Evolutionary conservation across 2,113 vertebrate genomes (phyloP).

Genomic region (Dasyprocta punctata): DNA sequence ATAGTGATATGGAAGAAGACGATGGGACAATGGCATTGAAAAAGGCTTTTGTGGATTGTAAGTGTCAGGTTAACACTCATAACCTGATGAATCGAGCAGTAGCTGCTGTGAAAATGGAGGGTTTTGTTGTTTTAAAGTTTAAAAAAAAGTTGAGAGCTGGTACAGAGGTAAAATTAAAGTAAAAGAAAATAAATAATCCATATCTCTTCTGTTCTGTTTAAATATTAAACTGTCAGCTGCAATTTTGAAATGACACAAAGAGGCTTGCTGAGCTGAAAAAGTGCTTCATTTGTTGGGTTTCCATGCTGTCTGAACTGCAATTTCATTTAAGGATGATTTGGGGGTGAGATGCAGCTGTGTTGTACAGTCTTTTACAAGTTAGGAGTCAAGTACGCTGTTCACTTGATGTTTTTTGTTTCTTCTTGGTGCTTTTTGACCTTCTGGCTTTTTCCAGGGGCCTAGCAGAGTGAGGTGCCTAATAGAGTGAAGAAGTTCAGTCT

Average conservation of each 20-base stretch:
- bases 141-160: slow-evolving; percentile 81
- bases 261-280: slow-evolving; percentile 67
- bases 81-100: slow-evolving; percentile 84
- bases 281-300: slow-evolving; percentile 70
- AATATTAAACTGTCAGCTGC: slow-evolving; percentile 86
- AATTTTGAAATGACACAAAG: slow-evolving; percentile 78
- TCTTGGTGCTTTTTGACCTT: not conserved
- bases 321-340: slow-evolving; percentile 71
- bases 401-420: not conserved
- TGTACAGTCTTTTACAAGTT: slow-evolving; percentile 28
- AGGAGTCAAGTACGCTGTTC: not conserved
- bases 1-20: slow-evolving; percentile 83
- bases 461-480: not conserved
- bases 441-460: not conserved
- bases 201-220: slow-evolving; percentile 85
- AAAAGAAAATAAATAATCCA: slow-evolving; percentile 87
- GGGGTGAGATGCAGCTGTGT: not conserved
- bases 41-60: slow-evolving; percentile 84
- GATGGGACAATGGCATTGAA: slow-evolving; percentile 82
- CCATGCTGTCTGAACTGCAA: slow-evolving; percentile 51
- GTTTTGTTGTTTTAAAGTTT: slow-evolving; percentile 84
- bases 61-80: slow-evolving; percentile 88
- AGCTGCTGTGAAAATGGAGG: slow-evolving; percentile 79
- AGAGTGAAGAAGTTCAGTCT: not conserved
- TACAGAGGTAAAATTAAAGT: slow-evolving; percentile 86